Base-by-base conservation (phyloP, 2,797 vertebrate genomes). In the Syngnathus rostellatus region DNA sequence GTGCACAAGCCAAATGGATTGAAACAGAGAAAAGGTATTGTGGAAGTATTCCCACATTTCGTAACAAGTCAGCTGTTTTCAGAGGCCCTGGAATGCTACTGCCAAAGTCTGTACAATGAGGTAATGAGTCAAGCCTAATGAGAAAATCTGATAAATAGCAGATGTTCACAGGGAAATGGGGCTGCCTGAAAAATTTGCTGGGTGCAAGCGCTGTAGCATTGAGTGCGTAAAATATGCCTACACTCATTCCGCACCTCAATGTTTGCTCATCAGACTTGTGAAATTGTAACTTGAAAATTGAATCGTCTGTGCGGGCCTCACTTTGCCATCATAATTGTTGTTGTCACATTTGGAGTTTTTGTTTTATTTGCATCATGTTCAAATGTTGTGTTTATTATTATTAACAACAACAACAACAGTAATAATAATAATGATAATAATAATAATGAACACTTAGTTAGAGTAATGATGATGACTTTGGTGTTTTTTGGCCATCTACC, bases 151-250 rank as follows among this genome's bases (percentile, higher is more conserved):
- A 94, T 87, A 89, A 92, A 93, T 91, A 87, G 83, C 88, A 89
- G 87, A 85, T 89, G 87, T 81, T 87, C 81, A 80, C 61, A 65
- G 72, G 84, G 87, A 90, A 89, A 86, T 78, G 68, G 83, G 63
- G 75, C 81, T 77, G 82, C 85, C 86, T 84, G 81, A 89, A 87
- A 89, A 91, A 92, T 93, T 94, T 90, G 89, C 89, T 86, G 89
- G 86, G 87, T 86, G 88, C 90, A 77, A 58, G 89, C 88, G 90
- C 89, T 82, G 80, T 79, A 87, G 84, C 87, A 69, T 81, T 81
- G 86, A 83, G 77, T 86, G 85, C 91, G 91, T 92, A 91, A 95
- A 97, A 95, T 93, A 94, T 89, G 88, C 90, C 94, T 91, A 86
- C 91, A 89, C 91, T 89, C 91, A 31, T 57, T 55, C 53, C 39